Base-by-base conservation (phyloP, 2,113 vertebrate species). In the Atlantisia rogersi region DNA sequence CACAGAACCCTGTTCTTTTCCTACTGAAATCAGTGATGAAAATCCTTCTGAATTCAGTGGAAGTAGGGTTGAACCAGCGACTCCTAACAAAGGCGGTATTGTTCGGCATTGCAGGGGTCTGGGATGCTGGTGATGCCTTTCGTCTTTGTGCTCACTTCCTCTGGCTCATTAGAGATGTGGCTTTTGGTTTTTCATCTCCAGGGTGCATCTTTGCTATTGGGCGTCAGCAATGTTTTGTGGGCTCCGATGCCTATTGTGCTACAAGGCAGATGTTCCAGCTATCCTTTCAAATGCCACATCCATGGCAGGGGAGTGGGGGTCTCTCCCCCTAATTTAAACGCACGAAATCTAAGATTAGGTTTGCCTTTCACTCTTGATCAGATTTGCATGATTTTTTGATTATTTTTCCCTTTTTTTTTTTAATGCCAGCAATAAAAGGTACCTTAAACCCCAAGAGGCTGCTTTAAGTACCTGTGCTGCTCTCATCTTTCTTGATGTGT, bases 81-180 rank as follows among this genome's bases (percentile, higher is more conserved):
- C 42, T 92, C 3, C 0, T 32, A 88, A 94, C 86, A 95, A 92
- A 92, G 78, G 48, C 74, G 35, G 59, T 44, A 82, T 94, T 94
- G 94, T 95, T 89, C 0, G 0, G 40, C 84, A 26, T 78, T 84
- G 81, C 94, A 63, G 94, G 88, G 53, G 77, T 75, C 86, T 88
- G 78, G 86, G 89, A 82, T 84, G 83, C 62, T 92, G 86, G 73
- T 81, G 89, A 60, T 92, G 91, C 29, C 64, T 92, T 89, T 92
- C 2, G 22, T 52, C 91, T 94, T 94, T 90, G 73, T 94, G 73
- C 74, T 96, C 80, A 56, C 73, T 95, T 95, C 94, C 94, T 92
- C 77, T 75, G 75, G 56, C 81, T 95, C 69, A 71, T 81, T 84
- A 75, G 58, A 77, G 77, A 70, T 82, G 83, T 82, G 93, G 69